Evolutionary conservation across 2,888 invertebrate species (phyloP).

Genomic region (Drosophila heteroneura): DNA sequence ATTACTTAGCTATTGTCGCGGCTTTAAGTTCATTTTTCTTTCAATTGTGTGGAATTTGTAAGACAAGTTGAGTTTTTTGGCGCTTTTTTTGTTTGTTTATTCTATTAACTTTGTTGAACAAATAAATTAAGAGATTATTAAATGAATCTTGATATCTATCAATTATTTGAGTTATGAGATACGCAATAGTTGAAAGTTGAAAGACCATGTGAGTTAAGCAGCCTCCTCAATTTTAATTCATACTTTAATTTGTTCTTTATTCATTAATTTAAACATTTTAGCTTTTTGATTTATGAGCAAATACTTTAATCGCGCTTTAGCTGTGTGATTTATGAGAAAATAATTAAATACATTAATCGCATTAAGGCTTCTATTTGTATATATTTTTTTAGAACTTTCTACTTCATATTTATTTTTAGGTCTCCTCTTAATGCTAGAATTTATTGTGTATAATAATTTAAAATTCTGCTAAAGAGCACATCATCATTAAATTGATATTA

Average conservation of each 20-base stretch:
- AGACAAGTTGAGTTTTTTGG: conserved; percentile 9
- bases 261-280: neutral
- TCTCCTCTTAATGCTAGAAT: neutral
- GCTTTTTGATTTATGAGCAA: neutral
- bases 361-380: neutral
- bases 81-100: neutral
- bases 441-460: neutral
- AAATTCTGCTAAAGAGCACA: neutral
- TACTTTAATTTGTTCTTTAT: neutral
- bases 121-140: neutral
- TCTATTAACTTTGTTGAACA: neutral
- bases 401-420: neutral
- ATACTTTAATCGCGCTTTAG: neutral
- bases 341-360: neutral
- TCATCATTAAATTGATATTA: conserved; percentile 4
- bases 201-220: neutral
- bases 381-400: neutral
- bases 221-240: neutral
- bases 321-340: neutral
- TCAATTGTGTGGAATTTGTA: conserved; percentile 29
- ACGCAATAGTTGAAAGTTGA: neutral
- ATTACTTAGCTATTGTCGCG: conserved; percentile 38
- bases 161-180: neutral
- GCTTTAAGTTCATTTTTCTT: conserved; percentile 39
- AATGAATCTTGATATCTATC: neutral